Base-by-base conservation (phyloP, 2,888 invertebrate species). In the Maniola hyperantus region DNA sequence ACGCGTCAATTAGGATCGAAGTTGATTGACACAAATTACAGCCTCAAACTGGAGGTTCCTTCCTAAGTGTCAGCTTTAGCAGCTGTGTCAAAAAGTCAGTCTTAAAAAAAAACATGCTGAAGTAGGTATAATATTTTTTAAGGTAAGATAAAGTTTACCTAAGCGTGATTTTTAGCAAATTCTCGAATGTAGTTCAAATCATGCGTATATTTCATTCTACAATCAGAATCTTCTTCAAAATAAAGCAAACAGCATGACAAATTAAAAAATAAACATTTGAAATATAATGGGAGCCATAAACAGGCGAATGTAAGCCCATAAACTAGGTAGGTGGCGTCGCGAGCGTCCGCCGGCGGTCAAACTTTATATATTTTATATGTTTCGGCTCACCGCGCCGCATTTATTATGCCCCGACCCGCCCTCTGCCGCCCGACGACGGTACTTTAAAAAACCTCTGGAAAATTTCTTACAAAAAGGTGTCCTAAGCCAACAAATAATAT, bases 281-380 rank as follows among this genome's bases (percentile, higher is more conserved):
- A 34, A 57, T 15, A 59, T 46, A 59, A 59, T 6, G 57, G 18
- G n/a, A 20, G 7, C 11, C 59, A 15, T 13, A 60, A 64, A 66
- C 54, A 15, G 44, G 61, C 69, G 48, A 83, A 87, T 89, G 82
- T 87, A 81, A 84, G 7, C 83, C 81, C 4, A 42, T 71, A 74
- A 15, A 67, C 70, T 65, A 64, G 68, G 78, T 85, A 87, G 88
- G 88, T 89, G 87, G 85, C 81, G 82, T 79, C 77, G 79, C 81
- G 83, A 80, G 74, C 78, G 82, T 81, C 83, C 82, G 81, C 72
- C 74, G 77, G 79, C 87, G 89, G 88, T 87, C 90, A 89, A 90
- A 90, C 88, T 90, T 89, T 89, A 89, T 89, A 88, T 87, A 88
- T 89, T 89, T 90, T 88, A 89, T 84, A 82, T 84, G 86, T 87